phyloP scores from a whole-genome alignment of 2,888 invertebrate species.

The Tiphia femorata region DNA sequence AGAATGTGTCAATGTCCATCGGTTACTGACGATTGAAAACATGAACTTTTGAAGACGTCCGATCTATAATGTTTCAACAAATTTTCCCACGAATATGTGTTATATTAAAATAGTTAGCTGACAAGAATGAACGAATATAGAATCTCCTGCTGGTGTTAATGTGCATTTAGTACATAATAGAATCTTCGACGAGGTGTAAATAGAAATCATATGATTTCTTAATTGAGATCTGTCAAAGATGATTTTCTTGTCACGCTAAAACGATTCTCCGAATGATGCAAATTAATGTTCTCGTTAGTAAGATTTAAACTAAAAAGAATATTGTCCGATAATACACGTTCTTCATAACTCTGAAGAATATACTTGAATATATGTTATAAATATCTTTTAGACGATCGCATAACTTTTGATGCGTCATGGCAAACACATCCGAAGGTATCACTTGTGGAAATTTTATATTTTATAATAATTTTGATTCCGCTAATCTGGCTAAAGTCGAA shows the following conservation, averaged over 20 bases:
- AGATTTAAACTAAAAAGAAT: too few relatives aligned
- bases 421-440: slow-evolving; percentile 69
- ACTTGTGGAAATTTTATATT: slow-evolving; percentile 84
- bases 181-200: slow-evolving; percentile 46
- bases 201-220: slow-evolving; percentile 40
- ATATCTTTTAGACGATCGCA: slow-evolving; percentile 16
- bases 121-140: slow-evolving; percentile 1
- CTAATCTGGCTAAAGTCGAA: slow-evolving; percentile 88
- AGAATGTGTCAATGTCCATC: neutral
- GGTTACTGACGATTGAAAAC: neutral
- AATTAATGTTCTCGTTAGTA: too few relatives aligned
- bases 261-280: slow-evolving; percentile 30
- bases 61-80: too few relatives aligned
- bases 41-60: neutral
- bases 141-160: slow-evolving; percentile 13
- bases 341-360: too few relatives aligned
- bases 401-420: slow-evolving; percentile 57
- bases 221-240: slow-evolving; percentile 66
- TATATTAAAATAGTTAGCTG: neutral
- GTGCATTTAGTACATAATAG: slow-evolving; percentile 24
- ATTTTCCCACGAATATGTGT: neutral
- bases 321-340: too few relatives aligned
- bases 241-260: slow-evolving; percentile 68
- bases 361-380: slow-evolving; percentile 6
- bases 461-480: slow-evolving; percentile 91